Conservation (phyloP, 37 sponge, comb jelly and placozoan genomes). For the Agelas oroides region DNA sequence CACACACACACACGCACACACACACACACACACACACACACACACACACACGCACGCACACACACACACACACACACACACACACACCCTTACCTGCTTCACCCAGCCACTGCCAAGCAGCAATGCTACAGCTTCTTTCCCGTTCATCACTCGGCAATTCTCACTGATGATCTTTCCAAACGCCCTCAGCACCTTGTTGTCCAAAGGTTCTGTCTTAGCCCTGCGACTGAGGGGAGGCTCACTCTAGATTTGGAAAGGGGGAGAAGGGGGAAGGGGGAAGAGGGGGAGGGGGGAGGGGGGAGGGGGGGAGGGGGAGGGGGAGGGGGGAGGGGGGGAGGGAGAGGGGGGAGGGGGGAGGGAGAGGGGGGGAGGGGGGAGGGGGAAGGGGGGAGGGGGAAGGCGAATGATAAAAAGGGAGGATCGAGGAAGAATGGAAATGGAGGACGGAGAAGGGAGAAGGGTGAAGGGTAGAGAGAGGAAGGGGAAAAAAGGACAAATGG, state of each 20-base stretch:
- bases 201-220: conserved; percentile 59
- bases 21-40: neutral
- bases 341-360: too few relatives aligned
- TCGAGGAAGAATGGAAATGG: neutral
- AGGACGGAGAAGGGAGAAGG: too few relatives aligned
- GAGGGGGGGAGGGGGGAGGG: too few relatives aligned
- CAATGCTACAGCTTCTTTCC: conserved; percentile 54
- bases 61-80: neutral
- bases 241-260: neutral
- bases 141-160: conserved; percentile 40
- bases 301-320: neutral
- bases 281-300: neutral
- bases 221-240: conserved; percentile 15
- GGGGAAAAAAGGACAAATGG: too few relatives aligned
- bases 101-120: conserved; percentile 43
- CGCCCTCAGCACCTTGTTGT: conserved; percentile 66
- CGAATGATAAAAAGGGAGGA: too few relatives aligned
- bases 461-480: too few relatives aligned
- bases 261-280: neutral
- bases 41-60: neutral
- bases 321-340: neutral
- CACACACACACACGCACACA: neutral
- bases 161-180: conserved; percentile 25
- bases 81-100: conserved; percentile 33
- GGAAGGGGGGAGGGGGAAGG: too few relatives aligned